Conservation (phyloP, 2,888 invertebrate genomes). For the Cataglyphis livida region DNA sequence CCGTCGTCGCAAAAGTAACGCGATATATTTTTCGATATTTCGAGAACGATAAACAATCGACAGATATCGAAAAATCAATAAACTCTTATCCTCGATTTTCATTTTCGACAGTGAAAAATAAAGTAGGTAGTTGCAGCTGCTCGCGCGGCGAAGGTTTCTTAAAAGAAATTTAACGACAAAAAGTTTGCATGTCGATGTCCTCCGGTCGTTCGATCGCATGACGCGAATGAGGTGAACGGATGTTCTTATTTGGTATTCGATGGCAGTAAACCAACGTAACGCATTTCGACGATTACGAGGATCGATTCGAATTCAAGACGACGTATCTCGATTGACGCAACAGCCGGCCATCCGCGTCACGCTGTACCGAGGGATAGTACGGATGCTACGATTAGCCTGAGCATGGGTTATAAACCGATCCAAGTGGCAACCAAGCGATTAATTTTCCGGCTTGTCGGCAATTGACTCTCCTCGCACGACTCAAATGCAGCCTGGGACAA, state of each 20-base stretch:
- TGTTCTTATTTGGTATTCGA: slow-evolving; percentile 29
- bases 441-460: slow-evolving; percentile 62
- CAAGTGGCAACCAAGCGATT: slow-evolving; percentile 53
- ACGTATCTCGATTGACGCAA: slow-evolving; percentile 50
- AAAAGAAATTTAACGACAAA: background rate
- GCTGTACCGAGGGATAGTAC: slow-evolving; percentile 52
- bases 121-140: background rate
- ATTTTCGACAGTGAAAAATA: background rate
- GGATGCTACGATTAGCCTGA: slow-evolving; percentile 59
- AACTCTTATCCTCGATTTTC: background rate
- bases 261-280: slow-evolving; percentile 31
- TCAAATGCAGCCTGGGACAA: slow-evolving; percentile 36
- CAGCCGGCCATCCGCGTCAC: slow-evolving; percentile 39
- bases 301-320: slow-evolving; percentile 42
- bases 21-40: background rate
- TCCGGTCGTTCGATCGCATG: background rate
- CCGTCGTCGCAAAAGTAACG: background rate
- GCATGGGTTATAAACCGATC: slow-evolving; percentile 60
- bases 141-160: background rate
- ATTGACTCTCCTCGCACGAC: slow-evolving; percentile 53
- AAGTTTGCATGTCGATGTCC: background rate
- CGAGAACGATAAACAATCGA: background rate
- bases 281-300: slow-evolving; percentile 49
- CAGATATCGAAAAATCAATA: background rate
- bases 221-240: background rate